These are phyloP conservation scores for Chrysolina oricalcia DNA, from an alignment of 2,888 invertebrate species.

Conservation along the genomic window DNA sequence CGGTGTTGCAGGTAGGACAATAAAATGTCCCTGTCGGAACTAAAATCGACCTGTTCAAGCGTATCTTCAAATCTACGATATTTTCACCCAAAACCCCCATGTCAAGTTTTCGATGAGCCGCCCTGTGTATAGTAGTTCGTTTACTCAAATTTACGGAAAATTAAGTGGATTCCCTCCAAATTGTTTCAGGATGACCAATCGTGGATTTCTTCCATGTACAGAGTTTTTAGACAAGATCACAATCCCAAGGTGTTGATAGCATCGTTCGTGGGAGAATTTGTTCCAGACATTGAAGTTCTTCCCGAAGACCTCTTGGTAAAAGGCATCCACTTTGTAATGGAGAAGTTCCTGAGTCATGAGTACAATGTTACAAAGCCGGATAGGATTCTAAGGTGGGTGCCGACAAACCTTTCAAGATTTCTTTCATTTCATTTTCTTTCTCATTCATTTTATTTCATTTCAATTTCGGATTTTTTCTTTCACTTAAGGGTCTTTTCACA, in stretches of 20 bases:
- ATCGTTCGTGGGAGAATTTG: conserved; percentile 79
- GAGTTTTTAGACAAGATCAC: neutral
- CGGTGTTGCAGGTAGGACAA: too few species aligned
- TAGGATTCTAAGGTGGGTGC: conserved; percentile 61
- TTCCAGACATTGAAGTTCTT: conserved; percentile 77
- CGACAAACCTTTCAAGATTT: conserved; percentile 26
- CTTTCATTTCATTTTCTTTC: neutral
- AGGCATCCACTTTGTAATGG: conserved; percentile 73
- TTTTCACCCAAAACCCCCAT: too few species aligned
- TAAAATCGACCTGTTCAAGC: too few species aligned
- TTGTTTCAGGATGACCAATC: conserved; percentile 6
- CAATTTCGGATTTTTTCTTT: too few species aligned
- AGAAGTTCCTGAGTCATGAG: conserved; percentile 73
- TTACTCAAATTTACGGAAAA: too few species aligned
- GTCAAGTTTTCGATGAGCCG: too few species aligned
- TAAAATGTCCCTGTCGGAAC: too few species aligned
- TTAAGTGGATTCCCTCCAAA: too few species aligned
- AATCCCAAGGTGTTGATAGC: conserved; percentile 76
- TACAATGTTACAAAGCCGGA: conserved; percentile 73
- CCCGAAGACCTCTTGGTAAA: conserved; percentile 73
- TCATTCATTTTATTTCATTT: neutral
- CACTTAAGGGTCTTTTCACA: too few species aligned
- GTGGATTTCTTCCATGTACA: neutral
- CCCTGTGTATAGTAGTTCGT: too few species aligned
- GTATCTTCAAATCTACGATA: too few species aligned